These are phyloP conservation scores for Tursiops truncatus DNA, from an alignment of 2,113 vertebrate genomes.

Conservation along the genomic window DNA sequence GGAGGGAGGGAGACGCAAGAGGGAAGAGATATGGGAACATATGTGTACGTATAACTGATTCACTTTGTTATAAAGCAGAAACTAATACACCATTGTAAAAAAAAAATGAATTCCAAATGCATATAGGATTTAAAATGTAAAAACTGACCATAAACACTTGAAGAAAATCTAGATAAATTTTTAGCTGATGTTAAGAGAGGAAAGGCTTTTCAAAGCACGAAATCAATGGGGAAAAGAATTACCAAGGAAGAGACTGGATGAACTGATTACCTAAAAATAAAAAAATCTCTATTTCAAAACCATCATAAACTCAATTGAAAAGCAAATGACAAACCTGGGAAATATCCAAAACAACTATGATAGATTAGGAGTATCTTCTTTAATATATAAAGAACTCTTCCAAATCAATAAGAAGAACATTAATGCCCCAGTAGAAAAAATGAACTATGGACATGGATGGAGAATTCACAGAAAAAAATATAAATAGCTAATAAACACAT, in stretches of 20 bases:
- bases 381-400: constrained; percentile 35
- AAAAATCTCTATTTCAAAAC: constrained; percentile 29
- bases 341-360: background rate
- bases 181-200: background rate
- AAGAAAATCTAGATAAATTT: background rate
- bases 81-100: background rate
- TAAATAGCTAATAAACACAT: background rate
- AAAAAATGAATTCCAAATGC: constrained; percentile 16
- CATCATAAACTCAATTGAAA: constrained; percentile 15
- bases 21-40: too few species aligned
- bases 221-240: background rate
- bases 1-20: too few species aligned
- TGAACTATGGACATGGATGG: background rate
- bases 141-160: background rate
- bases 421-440: background rate
- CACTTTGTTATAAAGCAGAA: too few species aligned
- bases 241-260: background rate
- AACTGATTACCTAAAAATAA: background rate
- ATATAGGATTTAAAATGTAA: constrained; percentile 3
- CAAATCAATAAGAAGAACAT: constrained; percentile 51
- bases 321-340: background rate
- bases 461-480: background rate
- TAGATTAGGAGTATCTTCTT: background rate
- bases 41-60: too few species aligned
- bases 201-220: constrained; percentile 1